Base-by-base conservation (phyloP, 2,888 invertebrate species). In the Orthonychiurus folsomi region DNA sequence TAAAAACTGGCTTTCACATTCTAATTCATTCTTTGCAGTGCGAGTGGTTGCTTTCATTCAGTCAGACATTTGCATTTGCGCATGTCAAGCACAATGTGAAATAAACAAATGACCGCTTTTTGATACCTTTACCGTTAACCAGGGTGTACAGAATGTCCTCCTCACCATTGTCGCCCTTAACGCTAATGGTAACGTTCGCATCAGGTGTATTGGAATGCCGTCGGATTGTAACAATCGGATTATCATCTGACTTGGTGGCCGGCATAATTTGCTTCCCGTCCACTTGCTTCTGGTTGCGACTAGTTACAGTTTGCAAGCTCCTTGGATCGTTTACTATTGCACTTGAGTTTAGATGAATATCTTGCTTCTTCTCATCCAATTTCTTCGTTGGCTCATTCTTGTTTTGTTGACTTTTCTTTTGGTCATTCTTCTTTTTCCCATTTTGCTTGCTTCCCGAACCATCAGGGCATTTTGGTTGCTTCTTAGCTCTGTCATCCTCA, bases 141-240 rank as follows among this genome's bases (percentile, higher is more conserved):
- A 88, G 80, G 1, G 86, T 87, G 74, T 86, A 88, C 1, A 88
- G 78, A 37, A 88, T 80, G 75, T 86, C 85, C 72, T 87, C 87
- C 74, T 86, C 84, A 65, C 85, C 85, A 1, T 85, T 85, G 62
- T 84, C 83, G 3, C 87, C 87, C 74, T 86, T 86, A 28, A 87
- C 79, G 0, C 87, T 87, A 57, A 88, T 87, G 0, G 87, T 88
- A 1, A 88, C 88, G 25, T 85, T 86, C 12, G 87, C 86, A 70
- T 86, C 85, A 0, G 82, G 80, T 68, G 58, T 59, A 9, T 61
- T 66, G 18, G 69, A 63, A 57, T 71, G 71, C 24, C 71, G 66
- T 21, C 69, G 64, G 64, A 88, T 88, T 3, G 88, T 88, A 1
- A 88, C 87, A 79, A 85, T 85, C 64, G 63, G 62, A 21, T 62